These are phyloP conservation scores for Theocolax elegans DNA, from an alignment of 1,140 invertebrate genomes.

Conservation along the genomic window DNA sequence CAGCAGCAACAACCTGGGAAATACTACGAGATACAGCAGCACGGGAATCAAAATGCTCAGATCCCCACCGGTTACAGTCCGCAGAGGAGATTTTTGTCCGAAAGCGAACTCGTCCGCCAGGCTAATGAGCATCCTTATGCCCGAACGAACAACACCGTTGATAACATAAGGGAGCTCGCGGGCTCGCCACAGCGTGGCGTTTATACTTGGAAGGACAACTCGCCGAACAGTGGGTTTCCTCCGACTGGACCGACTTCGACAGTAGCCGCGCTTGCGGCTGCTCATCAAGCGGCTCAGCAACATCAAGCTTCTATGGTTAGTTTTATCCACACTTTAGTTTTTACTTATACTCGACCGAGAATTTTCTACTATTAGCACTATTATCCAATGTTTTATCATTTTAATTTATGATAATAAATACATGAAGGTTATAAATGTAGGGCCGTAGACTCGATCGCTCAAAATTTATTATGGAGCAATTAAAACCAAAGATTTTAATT, in stretches of 20 bases:
- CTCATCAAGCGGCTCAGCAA: conserved; percentile 47
- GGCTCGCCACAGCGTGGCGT: conserved; percentile 85
- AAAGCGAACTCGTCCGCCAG: conserved; percentile 84
- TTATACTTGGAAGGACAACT: conserved; percentile 86
- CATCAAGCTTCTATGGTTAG: conserved; percentile 32
- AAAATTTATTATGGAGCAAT: too few species aligned
- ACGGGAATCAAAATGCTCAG: conserved; percentile 41
- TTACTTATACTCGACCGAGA: too few species aligned
- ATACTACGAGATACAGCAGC: conserved; percentile 68
- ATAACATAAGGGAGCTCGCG: conserved; percentile 80
- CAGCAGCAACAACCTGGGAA: conserved; percentile 48
- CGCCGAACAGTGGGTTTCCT: conserved; percentile 64
- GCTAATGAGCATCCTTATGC: conserved; percentile 68
- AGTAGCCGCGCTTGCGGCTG: conserved; percentile 53
- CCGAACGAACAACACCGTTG: conserved; percentile 69
- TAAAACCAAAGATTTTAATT: too few species aligned
- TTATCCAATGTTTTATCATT: too few species aligned
- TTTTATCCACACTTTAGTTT: too few species aligned
- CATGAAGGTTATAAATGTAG: too few species aligned
- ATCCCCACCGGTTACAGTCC: conserved; percentile 70
- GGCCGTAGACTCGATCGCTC: too few species aligned
- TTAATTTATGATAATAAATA: too few species aligned
- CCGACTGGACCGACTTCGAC: conserved; percentile 54
- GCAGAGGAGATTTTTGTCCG: conserved; percentile 85
- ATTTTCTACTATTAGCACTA: too few species aligned